Base-by-base conservation (phyloP, 2,113 vertebrate genomes). In the Periophthalmodon schlosseri region DNA sequence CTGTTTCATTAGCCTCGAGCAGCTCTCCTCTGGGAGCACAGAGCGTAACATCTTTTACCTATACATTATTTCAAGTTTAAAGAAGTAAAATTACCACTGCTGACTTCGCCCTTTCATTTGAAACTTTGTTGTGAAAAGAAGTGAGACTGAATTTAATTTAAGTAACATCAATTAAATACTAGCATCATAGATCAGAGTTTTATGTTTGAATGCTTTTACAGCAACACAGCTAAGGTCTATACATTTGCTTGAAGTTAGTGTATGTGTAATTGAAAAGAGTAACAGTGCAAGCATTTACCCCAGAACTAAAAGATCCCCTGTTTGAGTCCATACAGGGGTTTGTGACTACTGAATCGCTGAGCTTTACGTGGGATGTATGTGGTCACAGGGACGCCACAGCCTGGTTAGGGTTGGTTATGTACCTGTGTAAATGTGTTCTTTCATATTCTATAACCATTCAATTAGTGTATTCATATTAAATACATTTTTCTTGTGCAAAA, bases 61-160 rank as follows among this genome's bases (percentile, higher is more conserved):
- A 63, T 34, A 63, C 60, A 63, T 63, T 63, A 63, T 34, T 21
- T 67, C 23, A 46, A 28, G 63, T 77, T 79, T 70, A 57, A 49
- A 56, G 4, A 24, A 15, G 39, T 28, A 39, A 21, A 75, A 64
- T 21, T 68, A 0, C 44, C 63, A 65, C 34, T 39, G 16, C 61
- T 20, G 61, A 64, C 61, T 18, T 20, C 8, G 7, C 16, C 16
- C 2, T 36, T 15, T 63, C 23, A 60, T 34, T 63, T 16, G 16
- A 20, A 39, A 65, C 34, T 36, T 64, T 39, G 34, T 4, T 20
- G 16, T 65, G 63, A 65, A 65, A n/a, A 44, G 63, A n/a, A 65
- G 18, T 39, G 16, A 44, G 63, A 65, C 34, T 65, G 52, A 56
- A 56, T 21, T 56, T 8, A 56, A 56, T 56, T 56, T 56, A 56